These are phyloP conservation scores for Lytechinus variegatus DNA, from an alignment of 35 echinoderm and acorn worm species.

Conservation along the genomic window DNA sequence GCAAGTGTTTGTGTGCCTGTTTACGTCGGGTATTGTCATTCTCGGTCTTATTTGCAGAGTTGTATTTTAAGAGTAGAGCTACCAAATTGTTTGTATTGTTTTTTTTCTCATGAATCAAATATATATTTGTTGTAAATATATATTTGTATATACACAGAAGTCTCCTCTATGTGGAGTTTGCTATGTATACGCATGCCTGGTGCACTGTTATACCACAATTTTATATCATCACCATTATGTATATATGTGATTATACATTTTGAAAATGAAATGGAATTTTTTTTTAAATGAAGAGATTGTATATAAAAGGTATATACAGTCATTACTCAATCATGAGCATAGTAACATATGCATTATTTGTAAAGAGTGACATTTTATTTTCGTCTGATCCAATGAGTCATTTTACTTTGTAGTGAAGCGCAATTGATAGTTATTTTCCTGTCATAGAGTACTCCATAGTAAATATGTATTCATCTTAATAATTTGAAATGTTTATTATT, in stretches of 20 bases:
- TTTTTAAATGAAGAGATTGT: conserved; percentile 31
- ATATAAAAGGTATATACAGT: conserved; percentile 51
- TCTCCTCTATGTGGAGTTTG: not conserved
- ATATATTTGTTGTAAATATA: conserved; percentile 30
- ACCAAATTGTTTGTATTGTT: not conserved
- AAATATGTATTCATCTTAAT: no score
- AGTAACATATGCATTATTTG: conserved; percentile 29
- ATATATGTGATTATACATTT: conserved; percentile 47
- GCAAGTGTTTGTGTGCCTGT: not conserved
- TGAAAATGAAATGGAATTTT: conserved; percentile 45
- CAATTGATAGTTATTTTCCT: no score
- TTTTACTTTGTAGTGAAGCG: not conserved
- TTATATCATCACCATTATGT: conserved; percentile 33
- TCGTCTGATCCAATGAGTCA: not conserved
- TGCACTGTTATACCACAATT: conserved; percentile 44
- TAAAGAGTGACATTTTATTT: conserved; percentile 6
- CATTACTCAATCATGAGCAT: not conserved
- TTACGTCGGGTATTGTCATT: conserved; percentile 1
- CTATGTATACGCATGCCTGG: conserved; percentile 42
- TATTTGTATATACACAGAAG: conserved; percentile 36
- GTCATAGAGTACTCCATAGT: no score
- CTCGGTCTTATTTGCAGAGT: not conserved
- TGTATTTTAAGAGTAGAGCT: not conserved
- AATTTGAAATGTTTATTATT: no score
- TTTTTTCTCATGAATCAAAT: conserved; percentile 1